Evolutionary conservation across 2,888 invertebrate species (phyloP), one percentile per base, ranked within the genome.

Genomic region (Drosophila imparisetae): DNA sequence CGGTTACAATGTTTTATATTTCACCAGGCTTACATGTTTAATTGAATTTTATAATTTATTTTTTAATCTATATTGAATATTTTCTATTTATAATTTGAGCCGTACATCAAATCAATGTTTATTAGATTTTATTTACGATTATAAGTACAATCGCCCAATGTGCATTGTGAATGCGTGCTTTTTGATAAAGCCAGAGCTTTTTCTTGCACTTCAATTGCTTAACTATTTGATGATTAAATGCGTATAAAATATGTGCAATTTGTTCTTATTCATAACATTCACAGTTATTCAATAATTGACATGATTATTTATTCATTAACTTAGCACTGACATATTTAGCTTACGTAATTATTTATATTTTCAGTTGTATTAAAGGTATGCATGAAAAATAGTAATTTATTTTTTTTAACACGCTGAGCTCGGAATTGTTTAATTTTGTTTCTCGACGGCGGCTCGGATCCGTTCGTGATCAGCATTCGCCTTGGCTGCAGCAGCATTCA

Each of bases 401-500:
- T 45, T 5, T 4, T n/a, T 52, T 52, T 30, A 18, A n/a, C 30
- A 49, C 49, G 5, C 10, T 8, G 21, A 32, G 21, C 30, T 21
- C 21, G 5, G 18, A 1, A 15, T 18, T 18, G 15, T 1, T 78
- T 49, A 57, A 32, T 73, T 57, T 66, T 63, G 67, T 65, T 52
- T 59, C 34, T 66, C 62, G 0, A 81, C 29, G 2, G 81, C 80
- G 2, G 83, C 83, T 30, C 72, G 58, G 1, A 84, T 48, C 15
- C 60, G 64, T 24, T 90, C 89, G 13, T 90, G 80, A 4, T 85
- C 49, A 6, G 66, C 72, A 29, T 72, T 78, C 13, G 54, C 66
- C 8, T 24, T 38, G 30, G 54, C 57, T 18, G 52, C 68, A 7
- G 48, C 40, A 8, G 48, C 38, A 30, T 63, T 74, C 13, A 18